Percentiles rank a stretch among this genome's conserved stretches.
These are phyloP conservation scores for Panagrolaimus sp. DNA, from an alignment of 1,140 invertebrate species.

Conservation along the genomic window DNA sequence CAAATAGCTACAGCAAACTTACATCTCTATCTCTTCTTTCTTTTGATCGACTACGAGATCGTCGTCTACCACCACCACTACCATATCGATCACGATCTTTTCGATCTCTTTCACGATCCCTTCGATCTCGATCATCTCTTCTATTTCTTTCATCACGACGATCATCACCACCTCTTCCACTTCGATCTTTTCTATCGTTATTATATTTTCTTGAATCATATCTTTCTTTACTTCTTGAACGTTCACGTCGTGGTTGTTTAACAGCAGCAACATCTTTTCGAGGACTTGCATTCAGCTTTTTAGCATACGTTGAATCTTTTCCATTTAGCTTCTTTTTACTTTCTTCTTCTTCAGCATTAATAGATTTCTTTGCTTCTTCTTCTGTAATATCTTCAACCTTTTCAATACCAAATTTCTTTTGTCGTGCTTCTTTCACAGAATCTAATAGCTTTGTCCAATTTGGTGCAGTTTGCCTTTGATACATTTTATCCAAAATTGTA, in stretches of 20 bases:
- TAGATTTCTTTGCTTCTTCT: slow-evolving; percentile 10
- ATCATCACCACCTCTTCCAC: neutral
- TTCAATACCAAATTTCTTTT: neutral
- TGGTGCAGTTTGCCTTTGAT: neutral
- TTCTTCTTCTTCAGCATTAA: neutral
- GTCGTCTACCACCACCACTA: slow-evolving; percentile 34
- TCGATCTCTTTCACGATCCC: slow-evolving; percentile 27
- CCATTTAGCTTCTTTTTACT: slow-evolving; percentile 36
- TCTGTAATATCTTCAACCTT: neutral
- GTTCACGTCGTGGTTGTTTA: slow-evolving; percentile 43
- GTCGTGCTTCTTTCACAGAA: neutral
- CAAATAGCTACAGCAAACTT: no score
- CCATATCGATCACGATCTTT: slow-evolving; percentile 44
- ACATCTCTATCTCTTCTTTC: slow-evolving; percentile 24
- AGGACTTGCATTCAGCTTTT: neutral
- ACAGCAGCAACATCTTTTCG: slow-evolving; percentile 28
- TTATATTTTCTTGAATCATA: no score
- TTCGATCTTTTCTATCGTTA: no score
- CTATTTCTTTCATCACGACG: neutral
- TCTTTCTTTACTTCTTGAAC: neutral
- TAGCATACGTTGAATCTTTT: slow-evolving; percentile 25
- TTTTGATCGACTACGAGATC: slow-evolving; percentile 31
- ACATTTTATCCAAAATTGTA: neutral
- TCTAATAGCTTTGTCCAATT: neutral
- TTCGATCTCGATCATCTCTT: slow-evolving; percentile 18